These are phyloP conservation scores for Caenorhabditis inopinata DNA, from an alignment of 1,140 invertebrate genomes.

Conservation along the genomic window DNA sequence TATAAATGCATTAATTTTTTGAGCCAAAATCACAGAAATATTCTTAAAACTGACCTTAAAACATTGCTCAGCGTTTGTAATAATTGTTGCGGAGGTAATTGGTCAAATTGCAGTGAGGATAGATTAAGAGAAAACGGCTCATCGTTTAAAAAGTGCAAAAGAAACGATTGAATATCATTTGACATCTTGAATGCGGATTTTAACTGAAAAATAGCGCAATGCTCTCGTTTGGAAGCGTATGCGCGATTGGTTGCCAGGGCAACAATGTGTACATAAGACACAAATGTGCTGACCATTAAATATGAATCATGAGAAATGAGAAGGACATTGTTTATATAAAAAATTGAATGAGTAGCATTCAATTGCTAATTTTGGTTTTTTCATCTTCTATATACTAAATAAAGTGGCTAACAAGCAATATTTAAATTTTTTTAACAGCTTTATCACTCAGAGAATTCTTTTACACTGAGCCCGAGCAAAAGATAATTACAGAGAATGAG, in stretches of 20 bases:
- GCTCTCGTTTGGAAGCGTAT: neutral
- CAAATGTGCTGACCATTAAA: neutral
- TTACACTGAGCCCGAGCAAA: too few relatives aligned
- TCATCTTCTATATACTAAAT: too few relatives aligned
- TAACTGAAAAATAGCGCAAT: neutral
- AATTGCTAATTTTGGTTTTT: too few relatives aligned
- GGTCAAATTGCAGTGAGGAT: neutral
- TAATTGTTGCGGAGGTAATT: neutral
- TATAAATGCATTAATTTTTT: too few relatives aligned
- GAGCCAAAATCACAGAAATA: too few relatives aligned
- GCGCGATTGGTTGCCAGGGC: neutral
- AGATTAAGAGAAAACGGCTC: neutral
- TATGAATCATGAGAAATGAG: neutral
- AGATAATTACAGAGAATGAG: too few relatives aligned
- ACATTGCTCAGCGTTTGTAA: neutral
- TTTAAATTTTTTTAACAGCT: too few relatives aligned
- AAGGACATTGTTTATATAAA: too few relatives aligned
- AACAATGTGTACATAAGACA: neutral
- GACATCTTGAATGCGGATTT: neutral
- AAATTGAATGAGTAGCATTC: too few relatives aligned
- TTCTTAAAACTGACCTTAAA: neutral
- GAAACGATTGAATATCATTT: neutral
- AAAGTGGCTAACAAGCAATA: too few relatives aligned
- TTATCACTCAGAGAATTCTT: too few relatives aligned
- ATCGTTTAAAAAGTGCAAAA: constrained; percentile 4